Conservation (phyloP, 35 echinoderm and acorn worm species). For the Heliocidaris tuberculata region DNA sequence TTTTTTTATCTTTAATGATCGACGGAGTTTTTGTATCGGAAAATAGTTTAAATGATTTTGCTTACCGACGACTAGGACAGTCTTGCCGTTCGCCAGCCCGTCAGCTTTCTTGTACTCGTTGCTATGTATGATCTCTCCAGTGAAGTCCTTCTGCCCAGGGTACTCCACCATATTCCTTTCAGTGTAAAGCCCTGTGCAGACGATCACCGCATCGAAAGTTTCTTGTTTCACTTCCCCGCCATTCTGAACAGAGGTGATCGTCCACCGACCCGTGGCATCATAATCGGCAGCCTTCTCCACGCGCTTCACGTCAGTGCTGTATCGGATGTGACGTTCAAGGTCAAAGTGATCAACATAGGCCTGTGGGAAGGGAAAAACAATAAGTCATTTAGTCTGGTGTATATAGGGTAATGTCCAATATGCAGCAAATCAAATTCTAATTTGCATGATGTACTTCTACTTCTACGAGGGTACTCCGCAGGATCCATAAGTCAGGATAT, state of each 20-base stretch:
- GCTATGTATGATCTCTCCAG: slow-evolving; percentile 75
- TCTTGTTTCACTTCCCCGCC: slow-evolving; percentile 36
- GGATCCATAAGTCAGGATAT: no score
- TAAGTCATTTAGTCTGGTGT: neutral
- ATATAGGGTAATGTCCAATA: neutral
- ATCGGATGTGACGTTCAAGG: slow-evolving; percentile 75
- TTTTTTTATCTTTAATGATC: no score
- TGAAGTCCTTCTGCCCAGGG: slow-evolving; percentile 70
- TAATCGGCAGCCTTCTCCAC: slow-evolving; percentile 61
- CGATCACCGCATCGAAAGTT: slow-evolving; percentile 80
- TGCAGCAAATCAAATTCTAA: neutral
- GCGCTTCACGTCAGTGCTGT: slow-evolving; percentile 64
- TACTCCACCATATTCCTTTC: slow-evolving; percentile 58
- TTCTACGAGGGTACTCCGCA: no score
- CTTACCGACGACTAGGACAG: slow-evolving; percentile 79
- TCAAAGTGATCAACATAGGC: slow-evolving; percentile 63
- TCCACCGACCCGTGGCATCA: slow-evolving; percentile 62
- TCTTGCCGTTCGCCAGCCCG: slow-evolving; percentile 60
- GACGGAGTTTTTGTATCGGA: no score
- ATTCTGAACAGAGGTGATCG: slow-evolving; percentile 20
- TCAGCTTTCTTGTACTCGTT: slow-evolving; percentile 72
- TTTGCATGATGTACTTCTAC: no score
- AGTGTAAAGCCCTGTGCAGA: slow-evolving; percentile 74
- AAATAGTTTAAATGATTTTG: neutral
- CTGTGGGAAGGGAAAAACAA: neutral